These are phyloP conservation scores for Smithornis capensis DNA, from an alignment of 2,113 vertebrate genomes.

Conservation along the genomic window DNA sequence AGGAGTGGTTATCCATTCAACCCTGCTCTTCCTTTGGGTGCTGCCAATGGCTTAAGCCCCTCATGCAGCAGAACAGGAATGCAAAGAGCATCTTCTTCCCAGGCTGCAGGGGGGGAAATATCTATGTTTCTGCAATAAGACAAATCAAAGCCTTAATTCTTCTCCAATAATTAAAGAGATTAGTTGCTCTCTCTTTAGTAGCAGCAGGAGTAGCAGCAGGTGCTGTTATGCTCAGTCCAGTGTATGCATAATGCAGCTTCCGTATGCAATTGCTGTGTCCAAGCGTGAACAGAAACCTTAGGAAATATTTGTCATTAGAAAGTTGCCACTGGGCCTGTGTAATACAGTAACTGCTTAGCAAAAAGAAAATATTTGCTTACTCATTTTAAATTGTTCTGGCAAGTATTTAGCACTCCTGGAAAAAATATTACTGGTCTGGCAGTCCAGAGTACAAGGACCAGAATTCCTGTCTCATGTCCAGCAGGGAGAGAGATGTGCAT, in stretches of 20 bases:
- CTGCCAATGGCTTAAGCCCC: neutral
- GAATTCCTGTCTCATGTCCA: accelerated
- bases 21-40: neutral
- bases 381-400: neutral
- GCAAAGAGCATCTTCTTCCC: neutral
- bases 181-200: conserved; percentile 22
- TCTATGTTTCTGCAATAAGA: neutral
- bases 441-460: neutral
- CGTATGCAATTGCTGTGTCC: neutral
- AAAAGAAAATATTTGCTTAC: neutral
- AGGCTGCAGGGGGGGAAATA: neutral
- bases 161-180: conserved; percentile 49
- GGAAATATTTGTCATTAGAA: neutral
- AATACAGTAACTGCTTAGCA: neutral
- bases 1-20: neutral
- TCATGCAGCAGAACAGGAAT: neutral
- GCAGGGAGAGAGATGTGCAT: neutral
- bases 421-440: neutral
- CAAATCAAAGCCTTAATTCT: conserved; percentile 44
- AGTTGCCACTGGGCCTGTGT: neutral
- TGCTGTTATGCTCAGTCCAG: neutral
- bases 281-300: neutral
- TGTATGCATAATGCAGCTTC: neutral
- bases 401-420: neutral
- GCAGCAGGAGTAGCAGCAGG: conserved; percentile 44